Evolutionary conservation across 1,140 invertebrate genomes (phyloP).

Genomic region (Hermetia illucens): DNA sequence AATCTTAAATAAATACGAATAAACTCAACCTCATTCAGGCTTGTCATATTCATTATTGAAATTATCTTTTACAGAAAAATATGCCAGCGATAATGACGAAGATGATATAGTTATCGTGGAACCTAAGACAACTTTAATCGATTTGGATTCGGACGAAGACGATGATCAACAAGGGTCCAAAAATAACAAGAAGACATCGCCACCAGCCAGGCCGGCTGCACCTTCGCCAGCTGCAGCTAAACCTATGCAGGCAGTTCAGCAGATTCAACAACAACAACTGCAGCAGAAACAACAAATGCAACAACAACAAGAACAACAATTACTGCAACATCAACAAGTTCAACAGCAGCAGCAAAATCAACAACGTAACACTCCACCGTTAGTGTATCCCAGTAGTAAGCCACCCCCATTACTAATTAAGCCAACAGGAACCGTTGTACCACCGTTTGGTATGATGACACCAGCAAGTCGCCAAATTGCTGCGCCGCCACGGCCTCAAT

Average conservation of each 20-base stretch:
- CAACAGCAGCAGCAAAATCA: background rate
- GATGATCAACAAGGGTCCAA: constrained; percentile 11
- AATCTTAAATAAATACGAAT: background rate
- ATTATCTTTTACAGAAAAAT: constrained; percentile 18
- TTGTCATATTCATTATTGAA: too few relatives aligned
- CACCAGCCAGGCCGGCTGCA: background rate
- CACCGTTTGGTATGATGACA: too few relatives aligned
- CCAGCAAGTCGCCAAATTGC: too few relatives aligned
- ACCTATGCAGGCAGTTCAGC: background rate
- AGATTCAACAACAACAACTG: background rate
- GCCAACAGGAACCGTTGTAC: too few relatives aligned
- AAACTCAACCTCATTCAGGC: too few relatives aligned
- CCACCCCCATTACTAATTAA: too few relatives aligned
- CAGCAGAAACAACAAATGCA: too few relatives aligned
- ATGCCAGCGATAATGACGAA: constrained; percentile 28
- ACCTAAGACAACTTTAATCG: constrained; percentile 27
- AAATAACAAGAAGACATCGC: background rate
- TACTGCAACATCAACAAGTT: background rate
- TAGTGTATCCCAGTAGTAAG: background rate
- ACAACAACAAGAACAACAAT: too few relatives aligned
- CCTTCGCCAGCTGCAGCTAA: background rate
- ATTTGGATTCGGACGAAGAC: constrained; percentile 29
- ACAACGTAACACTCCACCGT: background rate
- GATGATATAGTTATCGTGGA: constrained; percentile 30
- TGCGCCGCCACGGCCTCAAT: too few relatives aligned